Evolutionary conservation across 92 coral and sea anemone genomes (phyloP), one percentile per base, ranked within the genome.

Genomic region (Scolanthus callimorphus): DNA sequence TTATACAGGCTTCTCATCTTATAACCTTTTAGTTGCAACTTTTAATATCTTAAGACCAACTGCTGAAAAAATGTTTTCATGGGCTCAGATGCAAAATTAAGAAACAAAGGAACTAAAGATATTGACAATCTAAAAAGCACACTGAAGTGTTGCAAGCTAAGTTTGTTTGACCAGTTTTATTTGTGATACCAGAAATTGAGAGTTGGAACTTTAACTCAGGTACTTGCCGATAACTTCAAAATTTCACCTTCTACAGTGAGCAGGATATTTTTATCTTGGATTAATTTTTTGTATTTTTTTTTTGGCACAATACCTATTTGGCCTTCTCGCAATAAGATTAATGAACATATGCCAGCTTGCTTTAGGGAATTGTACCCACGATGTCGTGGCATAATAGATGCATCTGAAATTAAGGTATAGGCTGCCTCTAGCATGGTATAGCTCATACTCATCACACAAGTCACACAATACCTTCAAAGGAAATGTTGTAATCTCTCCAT

Each of bases 401-500:
- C 77, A 13, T 22, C 88, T 12, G 82, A 81, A 34, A 74, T 81
- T 12, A 81, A 58, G 30, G 64, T 62, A 19, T 74, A 70, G 69
- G 49, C 78, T 25, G 78, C 85, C 13, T 78, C 85, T 10, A 70
- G 78, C 39, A 17, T 78, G 58, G 57, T 78, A 78, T 77, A 31
- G 25, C 17, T 10, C 27, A 20, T 78, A 60, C 31, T 80, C 72
- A 2, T 27, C 62, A 0, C 71, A 78, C 41, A 63, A 70, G 25
- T 71, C 70, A 31, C 86, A 79, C 51, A 79, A 54, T 11, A 78
- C 85, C 1, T 71, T 54, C 63, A 78, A 78, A 29, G 79, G 85
- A 17, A 70, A 78, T 71, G 48, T 71, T 20, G 80, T 79, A 19
- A 71, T 79, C 30, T 37, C 80, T 2, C 75, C 79, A 21, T 71